Conservation (phyloP, 2,797 vertebrate genomes). For the Syngnathus rostellatus region DNA sequence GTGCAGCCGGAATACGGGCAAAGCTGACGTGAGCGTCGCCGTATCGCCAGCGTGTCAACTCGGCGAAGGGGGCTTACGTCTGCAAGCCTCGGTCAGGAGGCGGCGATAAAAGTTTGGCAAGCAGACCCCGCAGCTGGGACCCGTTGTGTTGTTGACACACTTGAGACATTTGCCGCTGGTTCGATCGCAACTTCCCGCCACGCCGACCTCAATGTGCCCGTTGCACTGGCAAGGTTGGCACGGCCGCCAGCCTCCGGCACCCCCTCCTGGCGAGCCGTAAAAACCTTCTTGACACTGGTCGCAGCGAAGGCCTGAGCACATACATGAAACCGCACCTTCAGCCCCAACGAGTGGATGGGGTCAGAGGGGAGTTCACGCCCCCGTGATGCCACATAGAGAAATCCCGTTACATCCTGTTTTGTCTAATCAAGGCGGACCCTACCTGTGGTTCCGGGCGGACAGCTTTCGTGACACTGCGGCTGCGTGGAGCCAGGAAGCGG, state of each 20-base stretch:
- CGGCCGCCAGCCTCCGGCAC: conserved; percentile 48
- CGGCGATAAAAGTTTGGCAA: conserved; percentile 66
- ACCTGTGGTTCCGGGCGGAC: conserved; percentile 79
- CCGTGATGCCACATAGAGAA: too few species aligned
- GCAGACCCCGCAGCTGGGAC: conserved; percentile 69
- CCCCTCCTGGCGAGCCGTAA: conserved; percentile 69
- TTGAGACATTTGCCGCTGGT: conserved; percentile 73
- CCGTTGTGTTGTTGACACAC: conserved; percentile 71
- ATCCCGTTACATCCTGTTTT: neutral
- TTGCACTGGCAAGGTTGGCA: conserved; percentile 79
- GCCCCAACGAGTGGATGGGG: too few species aligned
- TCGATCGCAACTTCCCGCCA: conserved; percentile 71
- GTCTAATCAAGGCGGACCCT: conserved; percentile 22
- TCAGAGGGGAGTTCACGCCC: too few species aligned
- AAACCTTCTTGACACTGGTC: conserved; percentile 81
- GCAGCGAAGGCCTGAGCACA: conserved; percentile 71
- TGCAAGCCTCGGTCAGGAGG: conserved; percentile 64
- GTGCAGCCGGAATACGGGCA: neutral
- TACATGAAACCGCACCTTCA: too few species aligned
- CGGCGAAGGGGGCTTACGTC: conserved; percentile 55
- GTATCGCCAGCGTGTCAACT: neutral
- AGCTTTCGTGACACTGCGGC: conserved; percentile 69
- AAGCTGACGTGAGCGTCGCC: neutral
- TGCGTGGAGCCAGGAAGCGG: conserved; percentile 47
- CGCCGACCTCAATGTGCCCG: conserved; percentile 64